phyloP scores from a whole-genome alignment of 2,113 vertebrate genomes.

The Menidia beryllina region DNA sequence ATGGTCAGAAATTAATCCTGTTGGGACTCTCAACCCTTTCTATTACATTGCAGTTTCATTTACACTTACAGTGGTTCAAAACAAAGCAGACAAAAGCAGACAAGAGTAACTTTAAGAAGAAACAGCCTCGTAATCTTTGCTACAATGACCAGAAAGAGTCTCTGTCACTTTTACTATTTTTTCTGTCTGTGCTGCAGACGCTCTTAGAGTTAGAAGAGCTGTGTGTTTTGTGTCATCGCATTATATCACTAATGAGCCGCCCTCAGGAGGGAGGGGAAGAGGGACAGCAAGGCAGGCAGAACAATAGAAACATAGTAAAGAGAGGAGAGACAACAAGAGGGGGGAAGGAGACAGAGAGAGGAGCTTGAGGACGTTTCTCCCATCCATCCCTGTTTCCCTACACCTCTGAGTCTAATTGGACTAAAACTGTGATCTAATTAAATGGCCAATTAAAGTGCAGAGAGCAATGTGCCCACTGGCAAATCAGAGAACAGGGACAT shows the following conservation, averaged over 20 bases:
- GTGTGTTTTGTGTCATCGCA: constrained; percentile 72
- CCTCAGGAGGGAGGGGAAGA: constrained; percentile 59
- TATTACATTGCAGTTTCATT: too few relatives aligned
- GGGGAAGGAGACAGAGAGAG: constrained; percentile 46
- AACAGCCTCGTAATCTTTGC: constrained; percentile 13
- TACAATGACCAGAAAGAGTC: constrained; percentile 20
- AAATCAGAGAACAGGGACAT: constrained; percentile 82
- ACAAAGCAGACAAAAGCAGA: not conserved
- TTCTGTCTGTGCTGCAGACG: constrained; percentile 45
- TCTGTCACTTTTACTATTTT: constrained; percentile 20
- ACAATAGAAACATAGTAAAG: constrained; percentile 63
- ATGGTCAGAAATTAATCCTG: constrained; percentile 41
- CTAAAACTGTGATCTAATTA: constrained; percentile 89
- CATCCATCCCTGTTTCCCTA: constrained; percentile 55
- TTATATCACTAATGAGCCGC: constrained; percentile 77
- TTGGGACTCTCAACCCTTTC: constrained; percentile 34
- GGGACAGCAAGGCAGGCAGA: constrained; percentile 46
- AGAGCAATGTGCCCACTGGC: constrained; percentile 83
- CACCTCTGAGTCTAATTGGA: constrained; percentile 84
- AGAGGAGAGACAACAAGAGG: constrained; percentile 21
- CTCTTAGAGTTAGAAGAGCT: constrained; percentile 53
- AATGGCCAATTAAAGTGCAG: constrained; percentile 87
- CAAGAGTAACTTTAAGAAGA: constrained; percentile 5
- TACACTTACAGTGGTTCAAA: not conserved
- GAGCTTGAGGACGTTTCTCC: constrained; percentile 74